Conservation (phyloP, 2,113 vertebrate species). For the Cyprinus carpio region DNA sequence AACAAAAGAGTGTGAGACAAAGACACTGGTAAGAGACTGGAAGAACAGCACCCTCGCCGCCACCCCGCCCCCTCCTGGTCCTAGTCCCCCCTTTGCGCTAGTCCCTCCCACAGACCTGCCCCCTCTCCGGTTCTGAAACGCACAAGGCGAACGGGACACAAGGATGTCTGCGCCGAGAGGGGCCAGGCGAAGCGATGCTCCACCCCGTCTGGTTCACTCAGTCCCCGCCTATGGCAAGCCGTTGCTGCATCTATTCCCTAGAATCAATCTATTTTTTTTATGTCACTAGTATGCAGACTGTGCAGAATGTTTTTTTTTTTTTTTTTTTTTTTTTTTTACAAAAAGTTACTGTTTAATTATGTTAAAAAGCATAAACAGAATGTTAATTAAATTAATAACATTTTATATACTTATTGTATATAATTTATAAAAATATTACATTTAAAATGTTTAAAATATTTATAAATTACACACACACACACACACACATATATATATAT, state of each 20-base stretch:
- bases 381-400: no score
- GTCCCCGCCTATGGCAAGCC: background rate
- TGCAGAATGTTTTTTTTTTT: background rate
- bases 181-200: conserved; percentile 66
- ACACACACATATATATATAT: no score
- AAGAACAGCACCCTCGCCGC: conserved; percentile 79
- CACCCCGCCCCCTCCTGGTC: conserved; percentile 69
- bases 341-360: no score
- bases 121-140: conserved; percentile 64
- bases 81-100: conserved; percentile 73
- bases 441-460: no score
- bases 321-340: background rate
- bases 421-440: no score
- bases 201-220: conserved; percentile 78
- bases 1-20: conserved; percentile 88
- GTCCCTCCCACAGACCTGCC: conserved; percentile 76
- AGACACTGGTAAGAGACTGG: conserved; percentile 81
- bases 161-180: conserved; percentile 72
- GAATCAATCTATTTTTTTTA: background rate
- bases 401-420: no score
- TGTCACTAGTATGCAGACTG: background rate
- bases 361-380: no score
- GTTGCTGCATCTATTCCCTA: background rate
- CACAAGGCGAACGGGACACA: conserved; percentile 67
- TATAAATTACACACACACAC: no score